Base-by-base conservation (phyloP, 30 jellyfish, hydroid and myxozoan genomes). In the Aurelia sp. region DNA sequence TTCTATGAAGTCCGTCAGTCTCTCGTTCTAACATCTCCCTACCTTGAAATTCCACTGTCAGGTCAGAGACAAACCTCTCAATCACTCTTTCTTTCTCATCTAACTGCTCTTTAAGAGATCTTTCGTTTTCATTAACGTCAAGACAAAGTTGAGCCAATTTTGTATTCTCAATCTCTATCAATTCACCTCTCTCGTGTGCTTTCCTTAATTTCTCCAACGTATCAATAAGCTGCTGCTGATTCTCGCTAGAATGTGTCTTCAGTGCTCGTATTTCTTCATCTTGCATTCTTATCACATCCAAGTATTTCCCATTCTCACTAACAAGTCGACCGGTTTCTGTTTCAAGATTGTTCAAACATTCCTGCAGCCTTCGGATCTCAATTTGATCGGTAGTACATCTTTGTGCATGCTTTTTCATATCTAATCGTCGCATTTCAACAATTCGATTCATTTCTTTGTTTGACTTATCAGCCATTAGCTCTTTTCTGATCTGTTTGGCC, bases 211-310 rank as follows among this genome's bases (percentile, higher is more conserved):
- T 35, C 33, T 11, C 13, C 33, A n/a, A 7, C 0, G 33, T 11
- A 3, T 59, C 69, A 59, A 3, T 18, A 59, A 59, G 6, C 16
- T 59, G 33, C 13, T 51, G 66, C 16, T 48, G 33, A n/a, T 13
- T 41, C 68, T 44, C 47, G 35, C 48, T 17, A 13, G 0, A 41
- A 7, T 19, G 48, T 33, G 18, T 16, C 61, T 76, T 55, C 76
- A 31, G 18, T 57, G 3, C 57, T 57, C 21, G 37, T 19, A 55
- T 21, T 33, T 55, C 76, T 55, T 3, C 76, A 12, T 52, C 59
- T 30, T 52, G 17, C n/a, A 4, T 63, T 21, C 66, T 63, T n/a
- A 59, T 17, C 21, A 21, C 87, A 22, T 76, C 87, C 33, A 59
- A 10, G 6, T 12, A 18, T 59, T n/a, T 21, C 23, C 12, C 13